A percentile compares a stretch with the other conserved stretches of the same genome.
phyloP scores from a whole-genome alignment of 2,797 vertebrate species.

The Microctenopoma lineatum region DNA sequence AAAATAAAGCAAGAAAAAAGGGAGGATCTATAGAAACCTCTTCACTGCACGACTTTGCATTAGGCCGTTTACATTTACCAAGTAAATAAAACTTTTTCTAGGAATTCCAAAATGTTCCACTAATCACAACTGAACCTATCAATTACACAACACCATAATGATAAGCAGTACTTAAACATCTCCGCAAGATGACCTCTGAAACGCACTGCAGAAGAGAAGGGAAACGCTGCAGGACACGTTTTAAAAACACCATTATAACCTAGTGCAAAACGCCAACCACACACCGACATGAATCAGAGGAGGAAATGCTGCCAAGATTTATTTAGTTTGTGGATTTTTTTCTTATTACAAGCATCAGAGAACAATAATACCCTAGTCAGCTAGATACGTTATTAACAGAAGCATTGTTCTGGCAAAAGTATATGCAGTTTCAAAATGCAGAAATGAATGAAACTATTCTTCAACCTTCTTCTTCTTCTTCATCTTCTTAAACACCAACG shows the following conservation, averaged over 20 bases:
- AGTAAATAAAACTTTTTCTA: constrained; percentile 36
- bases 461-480: neutral
- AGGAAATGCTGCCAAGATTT: constrained; percentile 26
- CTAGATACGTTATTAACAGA: neutral
- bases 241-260: constrained; percentile 41
- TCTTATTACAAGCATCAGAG: constrained; percentile 5
- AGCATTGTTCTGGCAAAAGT: constrained; percentile 27
- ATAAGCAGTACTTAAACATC: constrained; percentile 43
- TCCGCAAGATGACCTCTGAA: constrained; percentile 46
- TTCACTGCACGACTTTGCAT: constrained; percentile 3
- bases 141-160: constrained; percentile 56
- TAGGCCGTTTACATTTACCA: constrained; percentile 11
- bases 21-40: constrained; percentile 4
- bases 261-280: constrained; percentile 59
- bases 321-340: neutral
- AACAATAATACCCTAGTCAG: constrained; percentile 30
- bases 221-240: constrained; percentile 54
- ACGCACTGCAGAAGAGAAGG: constrained; percentile 8
- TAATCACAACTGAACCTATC: constrained; percentile 56
- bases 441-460: constrained; percentile 18
- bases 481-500: neutral
- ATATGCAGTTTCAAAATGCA: constrained; percentile 4
- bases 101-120: constrained; percentile 46
- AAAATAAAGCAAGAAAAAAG: neutral
- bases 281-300: constrained; percentile 35